Base-by-base conservation (phyloP, 2,888 invertebrate species). In the Lysandra coridon region DNA sequence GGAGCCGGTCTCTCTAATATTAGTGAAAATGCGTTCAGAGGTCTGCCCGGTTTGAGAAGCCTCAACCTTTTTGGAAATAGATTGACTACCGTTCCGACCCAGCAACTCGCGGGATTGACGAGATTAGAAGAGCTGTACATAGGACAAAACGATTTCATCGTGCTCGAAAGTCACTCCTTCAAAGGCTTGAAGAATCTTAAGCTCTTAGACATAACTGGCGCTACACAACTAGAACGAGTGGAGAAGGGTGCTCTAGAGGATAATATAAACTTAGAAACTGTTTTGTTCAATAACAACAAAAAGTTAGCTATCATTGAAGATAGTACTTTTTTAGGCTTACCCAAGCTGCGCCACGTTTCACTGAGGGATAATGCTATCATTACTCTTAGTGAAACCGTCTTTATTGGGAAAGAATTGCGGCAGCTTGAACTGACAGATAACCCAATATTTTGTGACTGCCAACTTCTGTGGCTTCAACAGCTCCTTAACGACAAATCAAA, bases 1-100 rank as follows among this genome's bases (percentile, higher is more conserved):
- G 97, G 97, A 83, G 98, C 98, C 44, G 97, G 97, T 30, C 95
- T 98, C 82, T 96, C 96, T 80, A 97, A 97, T 86, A 97, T 98
- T 82, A 97, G 97, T 83, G 96, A 96, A 30, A 95, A 96, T 80
- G 97, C 98, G 30, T 97, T 98, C 85, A 95, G 96, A 81, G 98
- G 98, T 76, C 93, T 98, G 79, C 96, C 96, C 80, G 96, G 96
- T n/a, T 92, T 98, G 69, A 95, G 98, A 82, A 97, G 95, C 84
- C 93, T 98, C 53, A 97, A 97, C 88, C 93, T 98, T 37, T 96
- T 97, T n/a, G 98, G 97, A 83, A 98, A 98, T 90, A 96, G 96
- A 84, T 91, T 98, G 80, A 95, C 95, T 78, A 95, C 95, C 78
- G 96, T 98, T 75, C 98, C 98, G 4, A 98, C 98, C 0, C 93